Percentiles rank a stretch among this genome's conserved stretches.
phyloP scores from a whole-genome alignment of 2,888 invertebrate species.

The Tetragnatha montana region DNA sequence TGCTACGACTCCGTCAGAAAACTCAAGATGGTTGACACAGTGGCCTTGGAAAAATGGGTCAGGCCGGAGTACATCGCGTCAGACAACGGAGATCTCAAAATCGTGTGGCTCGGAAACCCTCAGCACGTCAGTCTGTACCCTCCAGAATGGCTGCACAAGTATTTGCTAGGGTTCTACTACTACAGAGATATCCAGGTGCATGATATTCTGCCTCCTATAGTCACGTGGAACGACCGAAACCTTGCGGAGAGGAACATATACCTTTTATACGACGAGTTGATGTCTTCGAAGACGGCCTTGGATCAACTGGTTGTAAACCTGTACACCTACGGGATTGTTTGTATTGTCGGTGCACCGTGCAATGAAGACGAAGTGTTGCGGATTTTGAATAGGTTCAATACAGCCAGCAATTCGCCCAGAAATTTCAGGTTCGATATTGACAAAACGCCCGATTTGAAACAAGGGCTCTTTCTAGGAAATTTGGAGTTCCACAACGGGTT shows the following conservation, averaged over 20 bases:
- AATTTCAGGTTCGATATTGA: neutral
- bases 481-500: slow-evolving; percentile 75
- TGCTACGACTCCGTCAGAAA: slow-evolving; percentile 36
- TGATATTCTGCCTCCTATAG: slow-evolving; percentile 74
- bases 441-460: neutral
- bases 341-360: slow-evolving; percentile 1
- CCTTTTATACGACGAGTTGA: slow-evolving; percentile 7
- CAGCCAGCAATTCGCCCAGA: neutral
- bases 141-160: slow-evolving; percentile 9
- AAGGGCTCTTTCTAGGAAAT: slow-evolving; percentile 72
- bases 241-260: slow-evolving; percentile 73
- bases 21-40: slow-evolving; percentile 49
- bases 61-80: neutral
- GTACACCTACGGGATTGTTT: neutral
- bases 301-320: neutral
- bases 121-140: slow-evolving; percentile 10
- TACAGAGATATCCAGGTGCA: neutral
- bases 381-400: slow-evolving; percentile 3
- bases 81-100: slow-evolving; percentile 4
- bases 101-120: neutral
- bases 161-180: slow-evolving; percentile 3
- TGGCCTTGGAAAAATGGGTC: slow-evolving; percentile 48
- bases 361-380: neutral
- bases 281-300: neutral
- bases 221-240: slow-evolving; percentile 73